These are phyloP conservation scores for Todus mexicanus DNA, from an alignment of 2,797 vertebrate species.

Conservation along the genomic window DNA sequence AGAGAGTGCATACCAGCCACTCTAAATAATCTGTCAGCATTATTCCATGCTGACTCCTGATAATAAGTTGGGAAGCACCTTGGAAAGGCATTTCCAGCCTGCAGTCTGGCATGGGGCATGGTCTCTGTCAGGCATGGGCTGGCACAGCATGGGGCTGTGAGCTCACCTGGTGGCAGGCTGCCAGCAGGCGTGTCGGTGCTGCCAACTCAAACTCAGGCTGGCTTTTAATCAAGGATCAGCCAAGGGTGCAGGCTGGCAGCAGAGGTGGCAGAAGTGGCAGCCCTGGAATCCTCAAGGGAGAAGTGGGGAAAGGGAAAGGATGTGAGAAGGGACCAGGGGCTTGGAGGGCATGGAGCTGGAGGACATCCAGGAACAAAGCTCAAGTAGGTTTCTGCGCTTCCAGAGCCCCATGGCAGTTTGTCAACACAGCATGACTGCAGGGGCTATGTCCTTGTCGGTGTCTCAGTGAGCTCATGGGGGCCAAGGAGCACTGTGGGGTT, in stretches of 20 bases:
- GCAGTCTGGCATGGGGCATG: not conserved
- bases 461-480: not conserved
- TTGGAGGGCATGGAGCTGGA: not conserved
- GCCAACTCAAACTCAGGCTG: not conserved
- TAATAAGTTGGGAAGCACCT: not conserved
- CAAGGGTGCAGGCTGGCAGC: not conserved
- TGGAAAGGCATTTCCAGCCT: not conserved
- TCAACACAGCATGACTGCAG: not conserved
- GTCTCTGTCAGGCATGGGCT: not conserved
- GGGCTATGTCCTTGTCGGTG: not conserved
- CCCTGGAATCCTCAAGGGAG: not conserved
- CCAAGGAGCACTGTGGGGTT: accelerated
- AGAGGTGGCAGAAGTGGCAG: not conserved
- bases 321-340: not conserved
- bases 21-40: accelerated
- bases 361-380: not conserved
- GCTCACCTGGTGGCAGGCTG: not conserved
- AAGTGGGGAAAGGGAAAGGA: not conserved
- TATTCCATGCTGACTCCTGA: accelerated
- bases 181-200: accelerated
- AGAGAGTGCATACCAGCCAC: not conserved
- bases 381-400: accelerated
- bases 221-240: not conserved
- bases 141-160: not conserved
- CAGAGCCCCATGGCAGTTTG: not conserved